Evolutionary conservation across 1,140 invertebrate genomes (phyloP).

Genomic region (Lasioglossum albipes): DNA sequence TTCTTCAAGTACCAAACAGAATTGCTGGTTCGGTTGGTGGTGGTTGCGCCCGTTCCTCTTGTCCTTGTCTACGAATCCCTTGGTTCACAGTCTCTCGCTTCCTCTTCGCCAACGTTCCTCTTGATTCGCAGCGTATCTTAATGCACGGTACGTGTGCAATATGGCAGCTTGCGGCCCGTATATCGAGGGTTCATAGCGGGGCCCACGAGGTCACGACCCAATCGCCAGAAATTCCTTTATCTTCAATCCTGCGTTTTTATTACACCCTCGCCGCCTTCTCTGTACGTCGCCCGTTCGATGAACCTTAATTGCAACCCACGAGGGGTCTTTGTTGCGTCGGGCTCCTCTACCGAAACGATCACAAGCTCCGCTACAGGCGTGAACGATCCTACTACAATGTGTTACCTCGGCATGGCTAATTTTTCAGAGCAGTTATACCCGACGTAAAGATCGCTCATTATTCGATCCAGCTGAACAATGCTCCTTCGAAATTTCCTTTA

Average conservation of each 20-base stretch:
- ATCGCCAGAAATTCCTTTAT: slow-evolving; percentile 59
- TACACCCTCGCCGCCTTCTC: slow-evolving; percentile 50
- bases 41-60: not conserved
- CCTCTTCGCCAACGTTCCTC: slow-evolving; percentile 13
- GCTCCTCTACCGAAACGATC: slow-evolving; percentile 27
- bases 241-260: slow-evolving; percentile 56
- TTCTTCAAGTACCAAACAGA: too few relatives aligned
- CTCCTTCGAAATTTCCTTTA: too few relatives aligned
- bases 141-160: slow-evolving; percentile 52
- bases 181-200: slow-evolving; percentile 50
- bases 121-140: slow-evolving; percentile 38
- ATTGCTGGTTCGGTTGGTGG: not conserved
- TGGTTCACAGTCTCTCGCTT: slow-evolving; percentile 25
- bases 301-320: slow-evolving; percentile 47
- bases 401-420: not conserved
- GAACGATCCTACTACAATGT: slow-evolving; percentile 15
- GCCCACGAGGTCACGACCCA: slow-evolving; percentile 47
- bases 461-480: too few relatives aligned
- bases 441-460: too few relatives aligned
- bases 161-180: slow-evolving; percentile 46
- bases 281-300: slow-evolving; percentile 41
- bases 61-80: slow-evolving; percentile 13
- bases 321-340: slow-evolving; percentile 37
- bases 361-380: slow-evolving; percentile 15
- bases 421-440: too few relatives aligned